phyloP scores from a whole-genome alignment of 2,113 vertebrate genomes.

The Myiopsitta monachus region DNA sequence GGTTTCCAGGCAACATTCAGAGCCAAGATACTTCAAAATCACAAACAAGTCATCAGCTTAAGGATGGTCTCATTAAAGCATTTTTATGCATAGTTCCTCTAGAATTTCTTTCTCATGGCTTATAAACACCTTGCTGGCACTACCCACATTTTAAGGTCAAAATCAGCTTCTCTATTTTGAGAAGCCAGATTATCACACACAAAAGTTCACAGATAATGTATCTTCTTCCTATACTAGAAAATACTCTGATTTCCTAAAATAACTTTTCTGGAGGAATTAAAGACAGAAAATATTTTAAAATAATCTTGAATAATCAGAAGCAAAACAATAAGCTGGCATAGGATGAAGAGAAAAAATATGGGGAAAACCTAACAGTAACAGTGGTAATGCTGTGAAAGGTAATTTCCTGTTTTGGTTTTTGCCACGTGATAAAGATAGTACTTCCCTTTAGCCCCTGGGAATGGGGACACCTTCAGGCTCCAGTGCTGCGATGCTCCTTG shows the following conservation, averaged over 20 bases:
- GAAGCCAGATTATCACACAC: not conserved
- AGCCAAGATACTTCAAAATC: not conserved
- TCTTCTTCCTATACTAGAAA: not conserved
- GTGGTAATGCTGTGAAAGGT: not conserved
- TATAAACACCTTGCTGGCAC: not conserved
- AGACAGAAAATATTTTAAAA: not conserved
- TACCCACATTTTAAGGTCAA: not conserved
- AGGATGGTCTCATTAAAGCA: not conserved
- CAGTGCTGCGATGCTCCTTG: not conserved
- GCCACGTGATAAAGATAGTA: not conserved
- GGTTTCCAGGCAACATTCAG: not conserved
- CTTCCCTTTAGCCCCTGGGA: not conserved
- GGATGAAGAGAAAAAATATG: not conserved
- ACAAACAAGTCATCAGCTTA: not conserved
- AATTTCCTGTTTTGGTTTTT: not conserved
- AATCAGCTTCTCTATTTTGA: not conserved
- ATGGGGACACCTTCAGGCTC: not conserved
- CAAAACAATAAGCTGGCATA: not conserved
- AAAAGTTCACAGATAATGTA: not conserved
- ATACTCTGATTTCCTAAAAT: not conserved
- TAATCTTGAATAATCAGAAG: not conserved
- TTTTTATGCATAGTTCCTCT: not conserved
- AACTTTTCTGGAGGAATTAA: not conserved
- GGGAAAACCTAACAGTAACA: not conserved
- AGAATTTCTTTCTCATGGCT: not conserved